Conservation (phyloP, 2,797 vertebrate genomes). For the Chelonia mydas region DNA sequence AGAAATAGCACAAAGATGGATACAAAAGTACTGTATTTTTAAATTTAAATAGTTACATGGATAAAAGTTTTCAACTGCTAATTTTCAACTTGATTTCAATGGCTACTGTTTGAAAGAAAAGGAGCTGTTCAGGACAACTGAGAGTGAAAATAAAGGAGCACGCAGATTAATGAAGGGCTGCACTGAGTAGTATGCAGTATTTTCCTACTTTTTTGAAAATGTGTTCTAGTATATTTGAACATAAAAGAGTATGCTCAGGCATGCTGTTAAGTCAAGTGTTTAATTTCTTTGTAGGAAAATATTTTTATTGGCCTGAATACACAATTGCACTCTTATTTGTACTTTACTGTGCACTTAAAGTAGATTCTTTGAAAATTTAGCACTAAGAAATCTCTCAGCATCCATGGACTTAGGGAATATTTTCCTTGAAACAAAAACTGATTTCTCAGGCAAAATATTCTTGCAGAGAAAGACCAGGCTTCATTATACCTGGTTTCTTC, state of each 20-base stretch:
- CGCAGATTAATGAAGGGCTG: not conserved
- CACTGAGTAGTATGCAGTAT: not conserved
- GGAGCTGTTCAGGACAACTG: not conserved
- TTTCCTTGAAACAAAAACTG: not conserved
- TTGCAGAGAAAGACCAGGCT: not conserved
- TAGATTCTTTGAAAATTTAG: not conserved
- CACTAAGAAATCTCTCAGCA: not conserved
- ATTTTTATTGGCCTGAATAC: not conserved
- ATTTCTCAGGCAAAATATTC: not conserved
- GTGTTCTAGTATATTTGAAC: not conserved
- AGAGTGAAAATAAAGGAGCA: not conserved
- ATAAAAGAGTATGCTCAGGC: not conserved
- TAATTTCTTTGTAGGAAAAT: not conserved
- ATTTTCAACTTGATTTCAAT: not conserved
- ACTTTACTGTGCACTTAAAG: not conserved
- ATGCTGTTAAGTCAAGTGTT: not conserved
- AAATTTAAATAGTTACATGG: not conserved
- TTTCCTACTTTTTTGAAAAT: not conserved
- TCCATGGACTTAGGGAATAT: not conserved
- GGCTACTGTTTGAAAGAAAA: not conserved
- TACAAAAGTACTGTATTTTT: conserved; percentile 29
- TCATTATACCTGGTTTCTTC: not conserved
- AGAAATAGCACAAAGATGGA: conserved; percentile 33
- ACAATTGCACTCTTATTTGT: not conserved
- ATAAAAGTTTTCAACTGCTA: not conserved